phyloP scores from a whole-genome alignment of 2,888 invertebrate species.

The Drosophila niveifrons region DNA sequence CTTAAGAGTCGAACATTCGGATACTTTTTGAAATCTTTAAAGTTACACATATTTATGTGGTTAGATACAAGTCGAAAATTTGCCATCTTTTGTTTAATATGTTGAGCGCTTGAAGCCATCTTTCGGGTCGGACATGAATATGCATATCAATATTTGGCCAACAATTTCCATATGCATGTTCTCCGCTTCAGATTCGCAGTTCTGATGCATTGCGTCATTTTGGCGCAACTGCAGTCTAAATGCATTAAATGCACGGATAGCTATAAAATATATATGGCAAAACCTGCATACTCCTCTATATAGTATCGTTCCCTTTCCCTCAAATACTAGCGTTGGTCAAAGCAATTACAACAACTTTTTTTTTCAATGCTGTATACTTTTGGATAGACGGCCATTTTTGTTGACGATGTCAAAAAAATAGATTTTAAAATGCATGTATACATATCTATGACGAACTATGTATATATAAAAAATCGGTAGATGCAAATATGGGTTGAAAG shows the following conservation, averaged over 20 bases:
- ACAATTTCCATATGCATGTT: slow-evolving; percentile 51
- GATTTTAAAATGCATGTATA: slow-evolving; percentile 32
- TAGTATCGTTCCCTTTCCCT: neutral
- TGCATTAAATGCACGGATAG: slow-evolving; percentile 66
- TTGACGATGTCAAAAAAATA: slow-evolving; percentile 31
- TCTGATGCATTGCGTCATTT: slow-evolving; percentile 41
- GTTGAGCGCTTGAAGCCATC: neutral
- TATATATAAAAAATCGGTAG: slow-evolving; percentile 12
- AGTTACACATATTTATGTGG: neutral
- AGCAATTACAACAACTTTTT: slow-evolving; percentile 68
- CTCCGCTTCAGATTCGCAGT: slow-evolving; percentile 32
- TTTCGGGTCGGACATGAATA: slow-evolving; percentile 28
- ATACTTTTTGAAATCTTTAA: neutral
- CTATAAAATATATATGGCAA: slow-evolving; percentile 41
- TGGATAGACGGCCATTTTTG: slow-evolving; percentile 13
- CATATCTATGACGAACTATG: neutral
- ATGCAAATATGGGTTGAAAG: slow-evolving; percentile 12
- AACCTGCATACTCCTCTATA: neutral
- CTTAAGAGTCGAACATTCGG: too few species aligned
- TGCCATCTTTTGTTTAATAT: neutral
- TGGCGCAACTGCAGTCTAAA: slow-evolving; percentile 61
- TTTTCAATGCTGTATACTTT: slow-evolving; percentile 39
- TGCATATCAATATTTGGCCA: slow-evolving; percentile 47
- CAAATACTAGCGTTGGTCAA: slow-evolving; percentile 65
- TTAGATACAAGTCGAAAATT: neutral